A percentile compares a stretch with the other conserved stretches of the same genome.
These are phyloP conservation scores for Dicranocentrus wangi DNA, from an alignment of 2,888 invertebrate genomes.

Conservation along the genomic window DNA sequence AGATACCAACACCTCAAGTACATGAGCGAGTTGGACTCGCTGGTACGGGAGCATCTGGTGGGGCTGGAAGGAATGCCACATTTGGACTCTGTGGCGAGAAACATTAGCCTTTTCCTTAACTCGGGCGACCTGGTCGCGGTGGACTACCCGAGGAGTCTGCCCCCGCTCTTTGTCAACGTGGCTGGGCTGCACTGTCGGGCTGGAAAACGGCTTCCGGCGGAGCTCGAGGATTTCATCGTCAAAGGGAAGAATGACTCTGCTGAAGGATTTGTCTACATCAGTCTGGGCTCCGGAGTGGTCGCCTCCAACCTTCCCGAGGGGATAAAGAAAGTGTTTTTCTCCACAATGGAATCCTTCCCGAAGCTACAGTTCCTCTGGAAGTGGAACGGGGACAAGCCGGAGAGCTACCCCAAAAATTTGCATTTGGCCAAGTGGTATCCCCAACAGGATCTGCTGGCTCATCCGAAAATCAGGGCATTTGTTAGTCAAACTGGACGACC, in stretches of 20 bases:
- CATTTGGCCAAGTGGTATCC: slow-evolving; percentile 69
- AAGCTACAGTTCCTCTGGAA: slow-evolving; percentile 70
- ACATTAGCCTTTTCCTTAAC: neutral
- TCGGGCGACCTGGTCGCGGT: neutral
- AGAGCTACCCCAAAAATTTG: slow-evolving; percentile 69
- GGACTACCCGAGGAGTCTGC: slow-evolving; percentile 10
- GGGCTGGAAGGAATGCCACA: neutral
- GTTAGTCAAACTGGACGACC: slow-evolving; percentile 48
- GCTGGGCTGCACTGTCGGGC: slow-evolving; percentile 9
- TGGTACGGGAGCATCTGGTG: neutral
- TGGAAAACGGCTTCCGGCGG: neutral
- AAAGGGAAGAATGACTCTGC: neutral
- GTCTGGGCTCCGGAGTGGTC: slow-evolving; percentile 55
- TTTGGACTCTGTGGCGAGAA: slow-evolving; percentile 1
- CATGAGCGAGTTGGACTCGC: neutral
- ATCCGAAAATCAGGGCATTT: slow-evolving; percentile 59
- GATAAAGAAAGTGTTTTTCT: slow-evolving; percentile 57
- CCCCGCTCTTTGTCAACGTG: slow-evolving; percentile 12
- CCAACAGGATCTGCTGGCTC: slow-evolving; percentile 70
- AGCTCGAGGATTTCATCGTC: neutral
- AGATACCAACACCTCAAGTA: slow-evolving; percentile 24
- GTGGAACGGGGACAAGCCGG: slow-evolving; percentile 65
- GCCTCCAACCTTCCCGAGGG: slow-evolving; percentile 16
- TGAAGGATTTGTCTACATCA: slow-evolving; percentile 69
- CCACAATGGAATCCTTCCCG: slow-evolving; percentile 48